Evolutionary conservation across 2,113 vertebrate genomes (phyloP).

Genomic region (Panurus biarmicus): DNA sequence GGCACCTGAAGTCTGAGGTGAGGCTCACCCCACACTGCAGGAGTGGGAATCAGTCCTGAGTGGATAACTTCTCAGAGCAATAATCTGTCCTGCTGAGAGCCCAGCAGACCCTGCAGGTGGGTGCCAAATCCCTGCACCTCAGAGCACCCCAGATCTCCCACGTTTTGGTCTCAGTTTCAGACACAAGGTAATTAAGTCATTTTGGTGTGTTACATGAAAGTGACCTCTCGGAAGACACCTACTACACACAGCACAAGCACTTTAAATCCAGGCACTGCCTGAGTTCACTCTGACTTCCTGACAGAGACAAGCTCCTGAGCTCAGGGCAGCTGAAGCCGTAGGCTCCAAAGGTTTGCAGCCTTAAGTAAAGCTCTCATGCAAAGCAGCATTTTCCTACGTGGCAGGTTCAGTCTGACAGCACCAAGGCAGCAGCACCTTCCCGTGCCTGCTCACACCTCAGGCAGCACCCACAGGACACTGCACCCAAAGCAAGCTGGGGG

Average conservation of each 20-base stretch:
- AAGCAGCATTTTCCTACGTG: not conserved
- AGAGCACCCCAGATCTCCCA: not conserved
- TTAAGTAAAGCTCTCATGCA: not conserved
- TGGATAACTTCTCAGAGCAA: not conserved
- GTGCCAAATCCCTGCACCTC: not conserved
- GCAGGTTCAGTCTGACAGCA: not conserved
- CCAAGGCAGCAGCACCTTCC: not conserved
- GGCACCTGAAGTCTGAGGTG: not conserved
- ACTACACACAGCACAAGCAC: not conserved
- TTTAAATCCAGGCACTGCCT: not conserved
- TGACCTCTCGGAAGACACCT: rapidly evolving
- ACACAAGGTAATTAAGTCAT: not conserved
- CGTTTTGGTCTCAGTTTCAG: not conserved
- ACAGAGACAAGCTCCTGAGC: not conserved
- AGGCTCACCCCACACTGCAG: not conserved
- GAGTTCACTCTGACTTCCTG: not conserved
- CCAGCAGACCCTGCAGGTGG: not conserved
- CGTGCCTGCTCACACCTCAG: not conserved
- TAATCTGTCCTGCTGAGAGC: not conserved
- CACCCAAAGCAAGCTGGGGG: not conserved
- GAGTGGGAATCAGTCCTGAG: not conserved
- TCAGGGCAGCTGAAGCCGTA: rapidly evolving
- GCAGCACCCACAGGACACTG: not conserved
- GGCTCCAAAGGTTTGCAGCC: not conserved
- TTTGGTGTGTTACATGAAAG: not conserved